These are phyloP conservation scores for Dryadula phaetusa DNA, from an alignment of 2,888 invertebrate genomes.

Conservation along the genomic window DNA sequence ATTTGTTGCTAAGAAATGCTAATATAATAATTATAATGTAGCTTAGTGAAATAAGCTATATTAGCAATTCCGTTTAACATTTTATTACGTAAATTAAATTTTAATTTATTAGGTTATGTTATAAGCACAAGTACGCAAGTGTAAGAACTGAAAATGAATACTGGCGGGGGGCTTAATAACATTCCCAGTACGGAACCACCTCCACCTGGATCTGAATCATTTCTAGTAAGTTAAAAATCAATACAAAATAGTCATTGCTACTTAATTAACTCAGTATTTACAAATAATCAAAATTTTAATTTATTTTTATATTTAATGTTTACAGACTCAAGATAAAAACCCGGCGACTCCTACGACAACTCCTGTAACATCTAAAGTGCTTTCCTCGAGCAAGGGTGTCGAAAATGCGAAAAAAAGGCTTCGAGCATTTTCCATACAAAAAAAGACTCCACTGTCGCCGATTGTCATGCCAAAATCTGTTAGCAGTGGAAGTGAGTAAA, in stretches of 20 bases:
- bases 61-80: background rate
- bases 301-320: slow-evolving; percentile 6
- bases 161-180: slow-evolving; percentile 32
- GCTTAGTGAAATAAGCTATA: background rate
- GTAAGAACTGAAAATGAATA: slow-evolving; percentile 38
- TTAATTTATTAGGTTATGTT: slow-evolving; percentile 25
- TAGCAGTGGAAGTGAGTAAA: slow-evolving; percentile 60
- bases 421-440: slow-evolving; percentile 79
- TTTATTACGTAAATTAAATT: background rate
- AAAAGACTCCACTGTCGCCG: slow-evolving; percentile 66
- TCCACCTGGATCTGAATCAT: slow-evolving; percentile 36
- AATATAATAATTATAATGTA: slow-evolving; percentile 6
- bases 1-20: background rate
- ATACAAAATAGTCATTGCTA: background rate
- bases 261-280: background rate
- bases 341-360: slow-evolving; percentile 1
- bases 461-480: slow-evolving; percentile 59
- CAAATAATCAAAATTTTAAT: background rate
- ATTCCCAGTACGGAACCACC: slow-evolving; percentile 33
- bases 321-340: slow-evolving; percentile 28
- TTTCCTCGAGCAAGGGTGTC: slow-evolving; percentile 62
- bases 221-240: slow-evolving; percentile 36
- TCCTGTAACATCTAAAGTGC: slow-evolving; percentile 20
- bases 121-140: slow-evolving; percentile 30
- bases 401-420: slow-evolving; percentile 77